Base-by-base conservation (phyloP, 2,797 vertebrate species). In the Phataginus tetradactyla region DNA sequence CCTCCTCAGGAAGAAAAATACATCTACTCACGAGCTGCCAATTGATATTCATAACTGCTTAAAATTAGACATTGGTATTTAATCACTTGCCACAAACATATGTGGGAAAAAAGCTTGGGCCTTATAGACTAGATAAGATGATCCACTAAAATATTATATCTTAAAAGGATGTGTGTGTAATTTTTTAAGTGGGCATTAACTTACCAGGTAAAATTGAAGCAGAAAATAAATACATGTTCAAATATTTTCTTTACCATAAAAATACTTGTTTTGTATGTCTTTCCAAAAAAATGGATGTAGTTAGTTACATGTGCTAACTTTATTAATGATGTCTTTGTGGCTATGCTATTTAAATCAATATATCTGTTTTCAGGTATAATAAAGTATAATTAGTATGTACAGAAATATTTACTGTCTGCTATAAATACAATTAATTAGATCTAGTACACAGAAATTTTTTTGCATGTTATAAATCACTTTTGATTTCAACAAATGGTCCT, bases 391-490 rank as follows among this genome's bases (percentile, higher is more conserved):
- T 84, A 97, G 78, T 95, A 91, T 27, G 2, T 90, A 11, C 9
- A 91, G 64, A 78, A 95, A 92, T 97, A 98, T 95, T 97, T 95
- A 88, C 9, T 59, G 0, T 90, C 51, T 88, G 2, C 7, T 77
- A 59, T 91, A 96, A 96, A 91, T 89, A 89, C 37, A 95, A 97
- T 97, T 94, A 95, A 97, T 97, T 97, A 96, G 32, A 90, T 14
- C 2, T 51, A 15, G 23, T 88, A 84, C 10, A 84, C 9, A 64
- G 12, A 45, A 55, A 92, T 57, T 91, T 79, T 81, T 96, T 97
- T n/a, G 21, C 4, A 9, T 87, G 29, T n/a, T 92, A 79, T 96
- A 95, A 97, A 93, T 97, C 1, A 95, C 53, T 96, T 97, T 89
- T 97, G 68, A 97, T 88, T 97, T 96, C 90, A 97, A 42, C 55